Conservation (phyloP, 2,888 invertebrate species). For the Apamea anceps region DNA sequence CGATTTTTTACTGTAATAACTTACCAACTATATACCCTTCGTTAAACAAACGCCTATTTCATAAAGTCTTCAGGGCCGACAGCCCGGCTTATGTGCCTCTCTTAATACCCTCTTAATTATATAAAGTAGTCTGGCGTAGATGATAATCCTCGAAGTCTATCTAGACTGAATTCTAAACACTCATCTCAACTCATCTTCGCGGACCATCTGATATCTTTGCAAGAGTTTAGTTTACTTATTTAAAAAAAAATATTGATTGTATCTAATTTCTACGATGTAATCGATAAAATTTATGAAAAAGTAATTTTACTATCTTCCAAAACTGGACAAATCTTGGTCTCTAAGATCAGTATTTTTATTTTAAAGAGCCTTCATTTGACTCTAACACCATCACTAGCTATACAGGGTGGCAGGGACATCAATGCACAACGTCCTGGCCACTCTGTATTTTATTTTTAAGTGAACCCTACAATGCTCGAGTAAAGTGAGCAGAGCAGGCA, state of each 20-base stretch:
- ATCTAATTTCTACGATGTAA: neutral
- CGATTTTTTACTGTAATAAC: neutral
- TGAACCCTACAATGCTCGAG: neutral
- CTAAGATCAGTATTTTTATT: neutral
- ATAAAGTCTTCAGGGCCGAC: constrained; percentile 26
- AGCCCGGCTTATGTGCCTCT: constrained; percentile 34
- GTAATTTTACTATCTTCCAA: neutral
- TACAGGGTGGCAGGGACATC: no score
- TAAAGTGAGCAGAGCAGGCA: neutral
- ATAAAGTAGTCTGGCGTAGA: constrained; percentile 31
- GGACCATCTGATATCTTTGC: neutral
- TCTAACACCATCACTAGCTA: neutral
- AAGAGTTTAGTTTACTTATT: neutral
- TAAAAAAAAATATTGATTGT: neutral
- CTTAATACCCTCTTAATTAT: constrained; percentile 54
- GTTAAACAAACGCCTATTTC: constrained; percentile 32
- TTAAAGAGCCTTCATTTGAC: neutral
- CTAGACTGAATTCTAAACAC: constrained; percentile 27
- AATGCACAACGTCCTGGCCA: no score
- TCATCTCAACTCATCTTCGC: neutral
- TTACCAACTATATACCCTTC: neutral
- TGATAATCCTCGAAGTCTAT: constrained; percentile 52
- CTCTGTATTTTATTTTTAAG: neutral
- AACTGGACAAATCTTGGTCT: neutral
- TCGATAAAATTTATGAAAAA: neutral